Evolutionary conservation across 2,888 invertebrate genomes (phyloP), one percentile per base, ranked within the genome.

Genomic region (Tiliacea aurago): DNA sequence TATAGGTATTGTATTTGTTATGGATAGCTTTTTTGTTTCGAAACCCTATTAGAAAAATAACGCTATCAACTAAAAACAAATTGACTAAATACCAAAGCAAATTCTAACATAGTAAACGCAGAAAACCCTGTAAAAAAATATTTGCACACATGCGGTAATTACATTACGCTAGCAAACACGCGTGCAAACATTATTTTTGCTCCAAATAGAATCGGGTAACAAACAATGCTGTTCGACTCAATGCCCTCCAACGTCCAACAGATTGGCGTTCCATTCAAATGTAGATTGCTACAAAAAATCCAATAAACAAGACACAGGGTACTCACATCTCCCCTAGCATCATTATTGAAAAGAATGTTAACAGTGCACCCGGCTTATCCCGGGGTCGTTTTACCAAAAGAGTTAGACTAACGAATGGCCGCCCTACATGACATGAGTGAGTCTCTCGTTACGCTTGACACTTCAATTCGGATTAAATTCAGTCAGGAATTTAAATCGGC

Each of bases 291-390:
- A 95, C 95, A 96, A 96, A 96, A 96, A 96, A 96, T 95, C 96
- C 95, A 96, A 96, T 96, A 96, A 96, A 96, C 95, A 95, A 95
- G 94, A 94, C 94, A 93, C 89, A 91, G 94, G 92, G 93, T 88
- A 90, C 92, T 93, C 91, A 89, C 90, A 89, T 91, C 93, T 93
- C 94, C 95, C 95, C 94, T 92, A 89, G 73, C 91, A 91, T 95
- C 95, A 95, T 96, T 96, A 96, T 96, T 95, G 95, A 95, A 95
- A 96, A 95, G 95, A 96, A 96, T 96, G 95, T 95, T 95, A 96
- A 94, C 94, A 94, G 93, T 91, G 93, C 94, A 94, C 91, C 92
- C 91, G 92, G 95, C 94, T 95, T 94, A 96, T 94, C 94, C 93
- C 85, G 91, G 95, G 95, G 93, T 96, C 94, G 94, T 92, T 94